Evolutionary conservation across 2,113 vertebrate genomes (phyloP), one percentile per base, ranked within the genome.

Genomic region (Dinomys branickii): DNA sequence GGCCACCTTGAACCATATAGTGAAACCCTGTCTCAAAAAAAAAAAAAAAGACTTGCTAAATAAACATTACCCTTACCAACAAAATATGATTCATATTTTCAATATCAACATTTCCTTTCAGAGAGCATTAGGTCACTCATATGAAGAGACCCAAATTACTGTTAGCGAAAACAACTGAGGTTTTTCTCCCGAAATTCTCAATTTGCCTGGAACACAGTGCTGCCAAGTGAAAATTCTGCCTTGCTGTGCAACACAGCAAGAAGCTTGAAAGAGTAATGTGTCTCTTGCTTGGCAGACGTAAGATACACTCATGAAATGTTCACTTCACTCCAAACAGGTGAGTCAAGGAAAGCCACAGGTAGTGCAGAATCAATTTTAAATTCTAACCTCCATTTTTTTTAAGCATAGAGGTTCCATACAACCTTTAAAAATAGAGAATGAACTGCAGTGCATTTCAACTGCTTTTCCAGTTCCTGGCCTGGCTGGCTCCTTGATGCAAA

Each of bases 91-190:
- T 71, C 1, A 22, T 59, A 86, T 82, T 90, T 86, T 67, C n/a
- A 90, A 63, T 38, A 71, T 47, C 44, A 95, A 58, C 5, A 81
- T 83, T 94, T 94, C 35, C 77, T 95, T 96, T 85, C 77, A 67
- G 65, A 97, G 14, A 83, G n/a, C 30, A 90, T 41, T 77, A 83
- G 54, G 33, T 75, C 59, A 86, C 16, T 35, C 56, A 78, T 44
- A 78, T 78, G 38, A 82, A 63, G 38, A 86, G 0, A 90, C 44
- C 5, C 44, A 85, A 85, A 88, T 67, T 22, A 65, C 12, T 89
- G 5, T 28, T 19, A 84, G 33, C 58, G 67, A 71, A 96, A 77
- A 95, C 63, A 94, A 73, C 35, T 71, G 26, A 83, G 52, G 61
- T 63, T 30, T 90, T 92, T 90, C 41, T 38, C 65, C 59, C 67